Percentiles rank a stretch among this genome's conserved stretches.
Conservation (phyloP, 2,888 invertebrate species). For the Drosophila neoperkinsi region DNA sequence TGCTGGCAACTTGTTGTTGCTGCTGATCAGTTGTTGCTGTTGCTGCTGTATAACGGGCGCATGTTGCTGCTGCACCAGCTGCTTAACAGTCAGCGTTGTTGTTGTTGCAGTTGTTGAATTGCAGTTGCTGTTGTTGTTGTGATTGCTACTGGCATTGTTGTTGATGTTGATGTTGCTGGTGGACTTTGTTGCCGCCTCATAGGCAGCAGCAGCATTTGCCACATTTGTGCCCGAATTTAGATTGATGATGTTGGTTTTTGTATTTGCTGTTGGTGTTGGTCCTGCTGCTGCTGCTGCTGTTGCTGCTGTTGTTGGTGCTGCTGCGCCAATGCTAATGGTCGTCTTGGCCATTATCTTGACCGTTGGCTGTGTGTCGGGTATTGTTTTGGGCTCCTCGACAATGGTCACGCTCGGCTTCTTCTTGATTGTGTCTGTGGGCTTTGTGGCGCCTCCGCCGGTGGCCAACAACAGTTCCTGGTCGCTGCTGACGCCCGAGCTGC, state of each 20-base stretch:
- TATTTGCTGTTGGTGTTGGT: slow-evolving; percentile 17
- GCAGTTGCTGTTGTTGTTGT: slow-evolving; percentile 49
- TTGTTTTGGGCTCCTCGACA: slow-evolving; percentile 79
- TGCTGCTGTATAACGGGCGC: slow-evolving; percentile 82
- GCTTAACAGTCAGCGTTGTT: slow-evolving; percentile 77
- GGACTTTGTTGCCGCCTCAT: slow-evolving; percentile 62
- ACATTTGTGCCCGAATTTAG: slow-evolving; percentile 51
- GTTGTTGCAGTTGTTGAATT: slow-evolving; percentile 25
- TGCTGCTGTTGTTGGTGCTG: slow-evolving; percentile 27
- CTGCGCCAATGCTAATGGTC: slow-evolving; percentile 70
- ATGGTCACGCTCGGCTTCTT: slow-evolving; percentile 84
- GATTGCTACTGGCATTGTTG: slow-evolving; percentile 48
- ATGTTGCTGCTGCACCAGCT: slow-evolving; percentile 83
- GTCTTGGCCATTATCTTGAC: slow-evolving; percentile 63
- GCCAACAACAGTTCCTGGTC: slow-evolving; percentile 89
- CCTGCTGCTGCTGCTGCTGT: slow-evolving; percentile 7
- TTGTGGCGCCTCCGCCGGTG: slow-evolving; percentile 81
- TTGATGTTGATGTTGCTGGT: slow-evolving; percentile 52
- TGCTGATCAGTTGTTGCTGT: slow-evolving; percentile 79
- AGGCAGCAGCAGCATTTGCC: slow-evolving; percentile 73
- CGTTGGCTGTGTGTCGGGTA: slow-evolving; percentile 67
- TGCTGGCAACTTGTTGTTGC: slow-evolving; percentile 35
- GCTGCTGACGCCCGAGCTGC: slow-evolving; percentile 94
- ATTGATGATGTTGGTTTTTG: slow-evolving; percentile 30
- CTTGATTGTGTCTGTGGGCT: slow-evolving; percentile 85